These are phyloP conservation scores for Yoshiicerus persimilis DNA, from an alignment of 1,140 invertebrate genomes.

Conservation along the genomic window DNA sequence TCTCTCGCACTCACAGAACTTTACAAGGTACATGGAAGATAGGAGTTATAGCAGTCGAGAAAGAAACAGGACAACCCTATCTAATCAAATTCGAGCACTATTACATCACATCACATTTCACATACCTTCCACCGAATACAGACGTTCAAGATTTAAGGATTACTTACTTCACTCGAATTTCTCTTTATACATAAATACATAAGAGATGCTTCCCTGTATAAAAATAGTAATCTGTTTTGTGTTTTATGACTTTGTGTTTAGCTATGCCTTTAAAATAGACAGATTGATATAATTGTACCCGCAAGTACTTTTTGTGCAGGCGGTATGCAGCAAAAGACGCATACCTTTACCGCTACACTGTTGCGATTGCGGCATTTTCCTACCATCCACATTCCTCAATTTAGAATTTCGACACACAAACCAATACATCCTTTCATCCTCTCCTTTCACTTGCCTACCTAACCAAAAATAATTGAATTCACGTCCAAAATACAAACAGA, in stretches of 20 bases:
- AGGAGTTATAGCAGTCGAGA: background rate
- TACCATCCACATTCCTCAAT: background rate
- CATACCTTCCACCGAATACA: background rate
- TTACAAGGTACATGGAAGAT: background rate
- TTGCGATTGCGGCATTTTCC: background rate
- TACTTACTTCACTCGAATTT: background rate
- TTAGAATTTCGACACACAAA: background rate
- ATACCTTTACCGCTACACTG: background rate
- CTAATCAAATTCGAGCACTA: background rate
- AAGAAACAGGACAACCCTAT: background rate
- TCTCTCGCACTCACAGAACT: background rate
- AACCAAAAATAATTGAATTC: background rate
- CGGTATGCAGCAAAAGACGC: background rate
- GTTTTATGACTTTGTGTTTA: too few relatives aligned
- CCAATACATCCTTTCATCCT: background rate
- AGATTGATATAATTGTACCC: background rate
- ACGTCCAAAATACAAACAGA: background rate
- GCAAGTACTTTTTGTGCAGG: too few relatives aligned
- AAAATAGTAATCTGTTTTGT: too few relatives aligned
- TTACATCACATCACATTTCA: background rate
- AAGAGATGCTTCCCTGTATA: too few relatives aligned
- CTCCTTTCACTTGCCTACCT: background rate
- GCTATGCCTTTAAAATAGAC: background rate
- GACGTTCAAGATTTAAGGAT: background rate
- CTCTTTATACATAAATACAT: background rate